Base-by-base conservation (phyloP, 2,797 vertebrate species). In the Rachycentron canadum region DNA sequence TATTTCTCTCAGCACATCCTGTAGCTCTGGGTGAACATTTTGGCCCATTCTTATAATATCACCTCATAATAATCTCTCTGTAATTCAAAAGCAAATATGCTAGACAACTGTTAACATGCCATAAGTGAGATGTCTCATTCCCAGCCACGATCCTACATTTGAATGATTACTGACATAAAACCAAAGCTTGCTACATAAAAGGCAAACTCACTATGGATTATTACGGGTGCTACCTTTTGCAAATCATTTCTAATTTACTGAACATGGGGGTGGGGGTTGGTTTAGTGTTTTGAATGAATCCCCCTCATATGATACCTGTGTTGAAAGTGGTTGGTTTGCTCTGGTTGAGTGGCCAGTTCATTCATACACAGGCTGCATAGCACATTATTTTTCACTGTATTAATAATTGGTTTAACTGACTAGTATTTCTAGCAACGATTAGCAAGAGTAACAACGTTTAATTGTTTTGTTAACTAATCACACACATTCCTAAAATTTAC, bases 121-220 rank as follows among this genome's bases (percentile, higher is more conserved):
- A 71, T 78, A 75, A 81, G 72, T 74, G 67, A 73, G 58, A 78
- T 52, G 69, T 75, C 81, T 85, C 67, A 47, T 73, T 86, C 57
- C 23, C 17, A 79, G 58, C 50, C 38, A 55, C 9, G 25, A 69
- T 73, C 41, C 68, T 19, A 30, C 23, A 34, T 76, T 64, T 77
- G 75, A 88, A 76, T 60, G 73, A 85, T 84, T 74, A 59, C 69
- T 16, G 59, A 84, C 69, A 80, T 78, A 74, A 84, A 90, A 84
- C 81, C 73, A 78, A 86, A 82, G 72, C 62, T 50, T 1, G 8
- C 52, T 49, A 58, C 60, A 83, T 74, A 56, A 89, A 87, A 67
- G 49, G n/a, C 76, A 81, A 65, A 68, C 62, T 77, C 74, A 67
- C 55, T 73, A 41, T 87, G 69, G 77, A 84, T 89, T 73, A 90